Percentiles rank a stretch among this genome's conserved stretches.
These are phyloP conservation scores for Ctenochaetus hawaiiensis DNA, from an alignment of 2,797 vertebrate genomes.

Conservation along the genomic window DNA sequence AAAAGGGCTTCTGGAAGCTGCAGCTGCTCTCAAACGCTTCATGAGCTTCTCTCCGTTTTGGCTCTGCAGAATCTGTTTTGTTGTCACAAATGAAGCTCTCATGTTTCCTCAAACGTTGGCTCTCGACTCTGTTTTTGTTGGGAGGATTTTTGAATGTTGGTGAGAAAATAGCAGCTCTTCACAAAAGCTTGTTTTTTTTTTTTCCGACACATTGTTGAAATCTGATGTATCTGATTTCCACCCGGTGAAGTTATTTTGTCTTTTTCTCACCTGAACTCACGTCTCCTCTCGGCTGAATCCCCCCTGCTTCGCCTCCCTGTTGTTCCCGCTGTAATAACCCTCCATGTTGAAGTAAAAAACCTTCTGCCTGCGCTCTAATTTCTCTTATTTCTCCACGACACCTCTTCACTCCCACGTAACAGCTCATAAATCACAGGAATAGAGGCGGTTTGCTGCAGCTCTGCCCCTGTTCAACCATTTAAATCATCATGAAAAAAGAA, in stretches of 20 bases:
- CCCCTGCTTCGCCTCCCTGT: conserved; percentile 1
- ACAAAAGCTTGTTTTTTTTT: not conserved
- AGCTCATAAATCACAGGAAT: conserved; percentile 29
- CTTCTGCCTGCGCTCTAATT: conserved; percentile 13
- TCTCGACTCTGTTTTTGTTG: not conserved
- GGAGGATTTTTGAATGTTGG: not conserved
- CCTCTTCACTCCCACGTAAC: conserved; percentile 52
- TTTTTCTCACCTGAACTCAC: not conserved
- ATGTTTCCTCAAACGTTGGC: not conserved
- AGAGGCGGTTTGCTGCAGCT: conserved; percentile 22
- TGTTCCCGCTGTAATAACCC: conserved; percentile 1
- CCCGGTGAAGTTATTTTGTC: no score
- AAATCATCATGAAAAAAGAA: not conserved
- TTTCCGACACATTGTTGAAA: not conserved
- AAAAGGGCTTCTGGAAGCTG: no score
- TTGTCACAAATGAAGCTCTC: not conserved
- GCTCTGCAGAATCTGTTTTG: not conserved
- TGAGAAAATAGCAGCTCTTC: not conserved
- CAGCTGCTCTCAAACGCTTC: no score
- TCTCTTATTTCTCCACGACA: conserved; percentile 27
- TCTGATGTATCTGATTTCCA: not conserved
- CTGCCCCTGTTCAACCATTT: conserved; percentile 1
- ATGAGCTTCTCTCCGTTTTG: not conserved
- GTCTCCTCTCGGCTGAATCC: conserved; percentile 5
- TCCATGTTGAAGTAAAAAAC: conserved; percentile 2